Conservation (phyloP, 2,113 vertebrate genomes). For the Patagioenas fasciata region DNA sequence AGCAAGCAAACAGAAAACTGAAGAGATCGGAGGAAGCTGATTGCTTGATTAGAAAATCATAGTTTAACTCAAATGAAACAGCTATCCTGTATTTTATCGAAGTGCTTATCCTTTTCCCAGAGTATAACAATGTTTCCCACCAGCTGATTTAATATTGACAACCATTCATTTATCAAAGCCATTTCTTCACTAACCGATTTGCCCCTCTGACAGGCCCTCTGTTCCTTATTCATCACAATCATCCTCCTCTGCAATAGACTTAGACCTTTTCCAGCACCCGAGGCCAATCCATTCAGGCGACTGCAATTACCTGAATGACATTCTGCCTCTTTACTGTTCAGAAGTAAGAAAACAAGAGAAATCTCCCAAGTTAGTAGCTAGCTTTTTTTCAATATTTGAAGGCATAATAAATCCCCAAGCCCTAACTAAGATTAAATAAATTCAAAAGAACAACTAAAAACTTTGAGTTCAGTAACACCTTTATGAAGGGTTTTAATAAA, state of each 20-base stretch:
- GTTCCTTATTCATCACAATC: slow-evolving; percentile 66
- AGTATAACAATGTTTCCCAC: slow-evolving; percentile 21
- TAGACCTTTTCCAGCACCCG: slow-evolving; percentile 45
- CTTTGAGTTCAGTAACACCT: neutral
- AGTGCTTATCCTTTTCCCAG: slow-evolving; percentile 22
- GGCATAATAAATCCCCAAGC: neutral
- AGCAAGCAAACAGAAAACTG: neutral
- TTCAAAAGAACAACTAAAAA: neutral
- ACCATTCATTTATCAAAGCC: slow-evolving; percentile 51
- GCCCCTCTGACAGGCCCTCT: slow-evolving; percentile 29
- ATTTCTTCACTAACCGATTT: slow-evolving; percentile 60
- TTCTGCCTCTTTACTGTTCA: slow-evolving; percentile 13
- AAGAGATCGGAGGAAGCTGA: neutral
- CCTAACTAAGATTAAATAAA: neutral
- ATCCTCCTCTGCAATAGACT: slow-evolving; percentile 57
- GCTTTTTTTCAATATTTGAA: neutral
- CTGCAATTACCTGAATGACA: slow-evolving; percentile 53
- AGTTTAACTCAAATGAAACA: slow-evolving; percentile 8
- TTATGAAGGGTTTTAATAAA: neutral
- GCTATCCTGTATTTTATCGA: slow-evolving; percentile 35
- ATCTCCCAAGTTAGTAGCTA: neutral
- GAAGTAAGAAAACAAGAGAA: slow-evolving; percentile 20
- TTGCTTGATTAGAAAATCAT: neutral
- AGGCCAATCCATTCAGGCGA: slow-evolving; percentile 41
- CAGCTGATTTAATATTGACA: slow-evolving; percentile 36